These are phyloP conservation scores for Sarcophilus harrisii DNA, from an alignment of 2,797 vertebrate genomes.

Conservation along the genomic window DNA sequence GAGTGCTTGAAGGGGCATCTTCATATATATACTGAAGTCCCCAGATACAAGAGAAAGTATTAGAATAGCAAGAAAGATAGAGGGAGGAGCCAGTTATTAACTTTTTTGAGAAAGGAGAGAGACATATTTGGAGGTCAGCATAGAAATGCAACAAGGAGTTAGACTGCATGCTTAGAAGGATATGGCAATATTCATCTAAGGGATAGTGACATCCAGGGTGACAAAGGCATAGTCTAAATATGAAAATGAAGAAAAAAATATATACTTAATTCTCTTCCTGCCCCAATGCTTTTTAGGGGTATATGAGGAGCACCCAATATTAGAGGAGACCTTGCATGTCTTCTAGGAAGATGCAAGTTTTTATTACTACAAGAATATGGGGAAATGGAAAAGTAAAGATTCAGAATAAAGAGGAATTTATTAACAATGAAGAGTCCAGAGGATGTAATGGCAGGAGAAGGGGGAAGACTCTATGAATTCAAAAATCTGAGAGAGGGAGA, in stretches of 20 bases:
- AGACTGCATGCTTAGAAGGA: background rate
- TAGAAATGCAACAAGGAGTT: background rate
- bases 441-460: background rate
- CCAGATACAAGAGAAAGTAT: background rate
- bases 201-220: background rate
- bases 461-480: background rate
- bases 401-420: background rate
- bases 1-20: background rate
- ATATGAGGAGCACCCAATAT: background rate
- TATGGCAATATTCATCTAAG: background rate
- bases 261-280: background rate
- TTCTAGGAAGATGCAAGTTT: background rate
- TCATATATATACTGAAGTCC: background rate
- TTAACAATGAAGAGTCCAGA: background rate
- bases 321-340: background rate
- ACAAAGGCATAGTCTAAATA: background rate
- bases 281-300: background rate
- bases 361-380: background rate
- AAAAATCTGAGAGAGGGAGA: background rate
- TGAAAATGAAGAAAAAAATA: background rate
- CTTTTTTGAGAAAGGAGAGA: background rate
- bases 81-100: background rate
- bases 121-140: background rate
- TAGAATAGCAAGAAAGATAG: background rate
- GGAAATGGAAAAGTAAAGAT: background rate